Percentiles rank a stretch among this genome's conserved stretches.
phyloP scores from a whole-genome alignment of 2,113 vertebrate genomes.

The Phylloscopus whistleri region DNA sequence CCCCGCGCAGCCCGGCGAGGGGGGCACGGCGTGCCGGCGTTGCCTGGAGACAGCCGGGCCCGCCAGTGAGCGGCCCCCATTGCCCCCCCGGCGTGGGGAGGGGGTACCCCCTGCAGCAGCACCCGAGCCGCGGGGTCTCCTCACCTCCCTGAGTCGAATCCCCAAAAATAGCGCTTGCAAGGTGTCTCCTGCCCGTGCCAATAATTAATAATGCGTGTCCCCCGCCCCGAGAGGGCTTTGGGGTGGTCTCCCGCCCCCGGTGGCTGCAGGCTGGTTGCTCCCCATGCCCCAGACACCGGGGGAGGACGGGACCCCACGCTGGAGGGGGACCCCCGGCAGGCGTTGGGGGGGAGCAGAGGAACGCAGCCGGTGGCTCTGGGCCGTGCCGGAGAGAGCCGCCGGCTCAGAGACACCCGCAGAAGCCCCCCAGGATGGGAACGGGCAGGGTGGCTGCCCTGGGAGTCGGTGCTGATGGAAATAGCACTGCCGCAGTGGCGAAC shows the following conservation, averaged over 20 bases:
- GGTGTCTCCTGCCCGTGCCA: not conserved
- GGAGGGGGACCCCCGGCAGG: not conserved
- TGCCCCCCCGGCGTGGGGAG: not conserved
- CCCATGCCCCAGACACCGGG: not conserved
- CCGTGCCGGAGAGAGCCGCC: not conserved
- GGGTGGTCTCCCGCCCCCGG: not conserved
- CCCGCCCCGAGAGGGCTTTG: not conserved
- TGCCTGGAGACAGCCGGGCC: not conserved
- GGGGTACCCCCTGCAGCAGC: not conserved
- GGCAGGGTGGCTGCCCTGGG: not conserved
- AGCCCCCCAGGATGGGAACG: not conserved
- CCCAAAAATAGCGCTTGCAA: not conserved
- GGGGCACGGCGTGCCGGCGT: not conserved
- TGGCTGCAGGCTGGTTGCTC: not conserved
- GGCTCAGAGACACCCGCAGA: not conserved
- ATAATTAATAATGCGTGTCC: rapidly evolving
- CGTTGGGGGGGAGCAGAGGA: not conserved
- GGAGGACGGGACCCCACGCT: not conserved
- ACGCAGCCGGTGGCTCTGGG: not conserved
- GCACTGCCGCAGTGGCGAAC: constrained; percentile 35
- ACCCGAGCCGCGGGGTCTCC: not conserved
- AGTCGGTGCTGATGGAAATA: not conserved
- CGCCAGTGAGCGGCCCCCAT: not conserved
- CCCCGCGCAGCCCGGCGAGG: not conserved
- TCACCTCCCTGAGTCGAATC: not conserved